Evolutionary conservation across 2,113 vertebrate species (phyloP).

Genomic region (Hiodon alosoides): DNA sequence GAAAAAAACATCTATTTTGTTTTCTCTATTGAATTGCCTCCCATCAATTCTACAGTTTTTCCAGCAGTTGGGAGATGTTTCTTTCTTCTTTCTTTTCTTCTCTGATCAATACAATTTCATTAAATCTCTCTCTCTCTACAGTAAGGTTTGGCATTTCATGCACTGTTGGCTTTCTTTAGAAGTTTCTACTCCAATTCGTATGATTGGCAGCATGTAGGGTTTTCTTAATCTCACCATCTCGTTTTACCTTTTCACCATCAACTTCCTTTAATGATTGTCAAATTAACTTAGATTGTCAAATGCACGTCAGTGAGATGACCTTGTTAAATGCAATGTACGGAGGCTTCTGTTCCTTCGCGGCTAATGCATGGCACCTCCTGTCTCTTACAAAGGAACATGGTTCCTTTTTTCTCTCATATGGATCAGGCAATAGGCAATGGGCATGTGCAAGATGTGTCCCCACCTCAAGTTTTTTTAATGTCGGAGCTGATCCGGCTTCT

Average conservation of each 20-base stretch:
- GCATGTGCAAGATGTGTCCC: no score
- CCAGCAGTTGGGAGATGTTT: not conserved
- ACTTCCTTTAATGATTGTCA: constrained; percentile 60
- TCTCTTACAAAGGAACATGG: no score
- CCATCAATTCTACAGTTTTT: not conserved
- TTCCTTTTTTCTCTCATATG: no score
- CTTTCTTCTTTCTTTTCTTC: not conserved
- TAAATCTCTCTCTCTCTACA: constrained; percentile 34
- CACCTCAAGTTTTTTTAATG: no score
- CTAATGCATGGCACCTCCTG: not conserved
- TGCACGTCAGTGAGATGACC: constrained; percentile 51
- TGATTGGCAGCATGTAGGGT: constrained; percentile 42
- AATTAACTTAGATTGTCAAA: constrained; percentile 38
- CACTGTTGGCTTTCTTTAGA: constrained; percentile 49
- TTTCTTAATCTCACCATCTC: constrained; percentile 53
- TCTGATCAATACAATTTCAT: constrained; percentile 33
- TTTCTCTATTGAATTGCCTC: not conserved
- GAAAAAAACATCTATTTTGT: not conserved
- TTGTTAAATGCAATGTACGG: constrained; percentile 36
- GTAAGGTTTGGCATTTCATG: constrained; percentile 48
- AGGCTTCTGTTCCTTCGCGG: not conserved
- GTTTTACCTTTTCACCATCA: constrained; percentile 38
- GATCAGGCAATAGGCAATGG: no score
- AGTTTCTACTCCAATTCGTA: constrained; percentile 44
- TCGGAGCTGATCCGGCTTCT: no score